Base-by-base conservation (phyloP, 2,888 invertebrate genomes). In the Drosophila paracracens region DNA sequence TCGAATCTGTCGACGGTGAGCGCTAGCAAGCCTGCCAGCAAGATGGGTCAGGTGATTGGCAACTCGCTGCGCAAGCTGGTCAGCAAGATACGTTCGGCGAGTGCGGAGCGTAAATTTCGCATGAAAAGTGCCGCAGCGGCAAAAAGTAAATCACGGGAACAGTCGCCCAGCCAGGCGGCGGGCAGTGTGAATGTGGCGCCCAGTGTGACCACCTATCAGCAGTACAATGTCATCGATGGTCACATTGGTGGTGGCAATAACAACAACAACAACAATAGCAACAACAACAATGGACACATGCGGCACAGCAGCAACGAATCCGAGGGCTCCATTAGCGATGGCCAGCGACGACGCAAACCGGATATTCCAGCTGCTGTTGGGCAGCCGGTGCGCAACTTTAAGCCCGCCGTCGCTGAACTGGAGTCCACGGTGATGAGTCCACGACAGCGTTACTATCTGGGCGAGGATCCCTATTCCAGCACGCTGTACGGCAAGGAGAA, bases 401-500 rank as follows among this genome's bases (percentile, higher is more conserved):
- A 82, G 46, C 74, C 73, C 1, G 74, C 71, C 40, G 70, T 73
- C 2, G 78, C 71, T 33, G 72, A 83, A 51, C 43, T 76, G 53
- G 81, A 84, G 18, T 78, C 88, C 50, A 90, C 93, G 35, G 91
- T 92, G 16, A 91, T 92, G n/a, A 94, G 93, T 76, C 96, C 96
- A 16, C 94, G 96, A 76, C 96, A 96, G 91, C 95, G 96, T 81
- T 97, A 97, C 94, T 97, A 97, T 93, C 94, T 97, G 81, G 97
- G 97, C 46, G 97, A 97, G 94, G 97, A 97, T 94, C 97, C 97
- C 35, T 97, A 97, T 93, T 96, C 96, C 67, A 95, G 96, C 31
- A 96, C 96, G 93, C 96, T 97, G 91, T 97, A 96, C 93, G 97
- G 97, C 75, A 95, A 96, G 89, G 97, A 97, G 93, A 96, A 96